phyloP scores from a whole-genome alignment of 2,797 vertebrate species.

The Catamblyrhynchus diadema region DNA sequence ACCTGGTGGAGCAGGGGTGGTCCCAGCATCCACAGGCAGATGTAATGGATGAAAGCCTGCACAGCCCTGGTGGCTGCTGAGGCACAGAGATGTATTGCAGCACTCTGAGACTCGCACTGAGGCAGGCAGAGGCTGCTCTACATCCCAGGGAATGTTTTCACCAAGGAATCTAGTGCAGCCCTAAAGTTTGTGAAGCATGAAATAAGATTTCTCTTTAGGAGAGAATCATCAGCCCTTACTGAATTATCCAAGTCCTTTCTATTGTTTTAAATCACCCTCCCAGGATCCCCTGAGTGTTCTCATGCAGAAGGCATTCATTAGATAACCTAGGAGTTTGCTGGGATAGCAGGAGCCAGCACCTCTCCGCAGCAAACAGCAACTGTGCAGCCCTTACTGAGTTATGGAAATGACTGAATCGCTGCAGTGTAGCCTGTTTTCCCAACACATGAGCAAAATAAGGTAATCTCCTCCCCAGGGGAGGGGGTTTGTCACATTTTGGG shows the following conservation, averaged over 20 bases:
- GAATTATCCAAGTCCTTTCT: constrained; percentile 7
- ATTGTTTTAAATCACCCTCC: constrained; percentile 12
- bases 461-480: background rate
- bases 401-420: background rate
- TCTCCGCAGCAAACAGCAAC: background rate
- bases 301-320: background rate
- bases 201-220: constrained; percentile 68
- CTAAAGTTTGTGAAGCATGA: constrained; percentile 59
- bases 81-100: background rate
- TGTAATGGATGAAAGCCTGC: background rate
- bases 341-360: background rate
- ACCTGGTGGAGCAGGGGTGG: rapidly evolving
- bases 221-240: background rate
- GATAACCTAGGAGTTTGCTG: background rate
- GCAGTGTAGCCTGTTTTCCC: background rate
- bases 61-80: background rate
- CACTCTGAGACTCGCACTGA: background rate
- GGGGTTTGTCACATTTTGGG: background rate
- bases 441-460: background rate
- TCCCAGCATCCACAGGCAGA: background rate
- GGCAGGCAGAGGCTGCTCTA: background rate
- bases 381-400: background rate
- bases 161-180: background rate
- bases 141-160: background rate
- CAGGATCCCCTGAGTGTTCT: background rate